Evolutionary conservation across 2,888 invertebrate genomes (phyloP), one percentile per base, ranked within the genome.

Genomic region (Eledona agricola): DNA sequence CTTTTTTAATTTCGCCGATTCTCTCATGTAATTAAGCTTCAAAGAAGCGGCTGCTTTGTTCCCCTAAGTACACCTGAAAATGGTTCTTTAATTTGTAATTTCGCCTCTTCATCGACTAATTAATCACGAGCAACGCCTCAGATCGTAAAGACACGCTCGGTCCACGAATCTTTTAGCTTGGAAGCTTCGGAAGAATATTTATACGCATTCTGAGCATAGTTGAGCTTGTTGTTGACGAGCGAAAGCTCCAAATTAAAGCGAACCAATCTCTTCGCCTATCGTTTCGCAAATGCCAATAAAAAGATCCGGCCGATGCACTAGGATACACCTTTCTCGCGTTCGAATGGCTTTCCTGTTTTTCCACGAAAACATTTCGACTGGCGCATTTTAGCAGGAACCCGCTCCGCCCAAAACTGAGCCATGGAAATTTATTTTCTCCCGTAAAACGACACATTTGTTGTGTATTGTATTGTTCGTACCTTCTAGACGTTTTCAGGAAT

Each of bases 241-340:
- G 40, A 38, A 20, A 47, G 25, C 38, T 32, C 38, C 20, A 25
- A 31, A 38, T 26, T 29, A 47, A 40, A 52, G 40, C 52, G 40
- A 47, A 35, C 31, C 46, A 28, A 35, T 53, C 49, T 53, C 46
- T 34, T 53, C 32, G 46, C 45, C 53, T 29, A 43, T 55, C 47
- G 31, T 28, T 46, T 57, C 49, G 40, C 59, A 55, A 57, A 60
- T 56, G 57, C 59, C 54, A 59, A 56, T 59, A 58, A 58, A 58
- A 62, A 62, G 53, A 57, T 52, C 40, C 34, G 20, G 34, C 19
- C 22, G 9, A 19, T 17, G 26, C 26, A 25, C 22, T 2, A n/a
- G 37, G 22, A 37, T 37, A 47, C 40, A 50, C 50, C 40, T 50
- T 50, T 42, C 12, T 31, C 22, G 13, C 22, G 38, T 40, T 37